Evolutionary conservation across 2,797 vertebrate species (phyloP).

Genomic region (Botia kubotai): DNA sequence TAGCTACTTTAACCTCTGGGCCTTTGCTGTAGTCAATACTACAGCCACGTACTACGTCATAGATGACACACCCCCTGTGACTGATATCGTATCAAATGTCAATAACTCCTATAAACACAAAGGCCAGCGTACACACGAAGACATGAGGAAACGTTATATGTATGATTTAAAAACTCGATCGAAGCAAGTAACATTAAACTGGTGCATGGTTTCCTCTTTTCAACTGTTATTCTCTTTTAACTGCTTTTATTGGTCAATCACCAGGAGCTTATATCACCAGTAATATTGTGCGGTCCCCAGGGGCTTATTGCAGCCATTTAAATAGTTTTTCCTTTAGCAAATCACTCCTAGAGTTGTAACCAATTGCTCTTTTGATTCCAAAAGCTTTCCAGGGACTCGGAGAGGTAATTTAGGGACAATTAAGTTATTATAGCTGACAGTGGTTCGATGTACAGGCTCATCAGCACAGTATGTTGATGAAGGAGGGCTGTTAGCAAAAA

Average conservation of each 20-base stretch:
- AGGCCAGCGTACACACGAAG: not conserved
- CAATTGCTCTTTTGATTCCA: slow-evolving; percentile 33
- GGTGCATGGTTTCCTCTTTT: not conserved
- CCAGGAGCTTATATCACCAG: not conserved
- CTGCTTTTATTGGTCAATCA: slow-evolving; percentile 15
- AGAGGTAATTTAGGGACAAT: slow-evolving; percentile 17
- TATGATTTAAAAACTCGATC: not conserved
- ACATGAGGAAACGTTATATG: not conserved
- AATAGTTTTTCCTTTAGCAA: slow-evolving; percentile 28
- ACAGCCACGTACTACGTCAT: no score
- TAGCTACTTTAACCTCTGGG: no score
- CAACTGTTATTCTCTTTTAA: not conserved
- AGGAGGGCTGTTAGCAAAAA: slow-evolving; percentile 30
- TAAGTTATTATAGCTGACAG: slow-evolving; percentile 11
- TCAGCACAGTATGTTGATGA: slow-evolving; percentile 23
- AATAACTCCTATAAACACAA: not conserved
- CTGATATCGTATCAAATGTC: not conserved
- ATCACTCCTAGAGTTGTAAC: slow-evolving; percentile 20
- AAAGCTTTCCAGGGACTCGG: not conserved
- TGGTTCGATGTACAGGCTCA: slow-evolving; percentile 20
- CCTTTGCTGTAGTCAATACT: no score
- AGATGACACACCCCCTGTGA: not conserved
- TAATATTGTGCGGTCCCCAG: not conserved
- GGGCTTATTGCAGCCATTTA: slow-evolving; percentile 5
- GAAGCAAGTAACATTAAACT: not conserved